Conservation (phyloP, 2,797 vertebrate species). For the Ctenopoma kingsleyae region DNA sequence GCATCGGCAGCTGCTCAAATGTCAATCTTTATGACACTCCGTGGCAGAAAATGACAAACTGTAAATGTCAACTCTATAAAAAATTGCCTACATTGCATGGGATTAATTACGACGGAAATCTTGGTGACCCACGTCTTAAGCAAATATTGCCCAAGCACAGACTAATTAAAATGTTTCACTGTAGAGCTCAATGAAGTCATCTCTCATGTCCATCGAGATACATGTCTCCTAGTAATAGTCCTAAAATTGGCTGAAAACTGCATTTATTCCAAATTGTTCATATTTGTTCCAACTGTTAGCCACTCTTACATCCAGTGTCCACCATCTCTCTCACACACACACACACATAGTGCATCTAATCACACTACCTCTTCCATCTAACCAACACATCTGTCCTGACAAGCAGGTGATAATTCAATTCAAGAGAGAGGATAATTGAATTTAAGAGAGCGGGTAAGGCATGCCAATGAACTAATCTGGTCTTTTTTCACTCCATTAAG, state of each 20-base stretch:
- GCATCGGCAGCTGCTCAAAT: conserved; percentile 69
- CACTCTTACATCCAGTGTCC: too few species aligned
- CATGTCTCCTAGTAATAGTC: background rate
- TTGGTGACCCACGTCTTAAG: conserved; percentile 45
- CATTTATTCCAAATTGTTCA: conserved; percentile 1
- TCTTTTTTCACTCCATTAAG: conserved; percentile 79
- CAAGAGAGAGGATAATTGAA: conserved; percentile 74
- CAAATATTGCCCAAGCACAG: conserved; percentile 53
- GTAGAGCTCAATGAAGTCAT: conserved; percentile 7
- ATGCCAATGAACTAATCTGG: conserved; percentile 80
- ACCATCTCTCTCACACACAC: too few species aligned
- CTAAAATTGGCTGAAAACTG: background rate
- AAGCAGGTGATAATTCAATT: conserved; percentile 72
- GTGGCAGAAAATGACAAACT: conserved; percentile 63
- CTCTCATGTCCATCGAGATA: conserved; percentile 5
- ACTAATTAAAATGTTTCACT: conserved; percentile 33
- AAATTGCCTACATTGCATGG: conserved; percentile 48
- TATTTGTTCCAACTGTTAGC: background rate
- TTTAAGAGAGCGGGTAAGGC: conserved; percentile 70
- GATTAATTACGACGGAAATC: conserved; percentile 59
- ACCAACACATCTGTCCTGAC: conserved; percentile 66
- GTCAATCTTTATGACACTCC: conserved; percentile 66
- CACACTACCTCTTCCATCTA: conserved; percentile 24
- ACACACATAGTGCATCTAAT: conserved; percentile 11
- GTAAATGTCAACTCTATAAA: conserved; percentile 70